Percentiles rank a stretch among this genome's conserved stretches.
These are phyloP conservation scores for Takifugu ocellatus DNA, from an alignment of 2,797 vertebrate species.

Conservation along the genomic window DNA sequence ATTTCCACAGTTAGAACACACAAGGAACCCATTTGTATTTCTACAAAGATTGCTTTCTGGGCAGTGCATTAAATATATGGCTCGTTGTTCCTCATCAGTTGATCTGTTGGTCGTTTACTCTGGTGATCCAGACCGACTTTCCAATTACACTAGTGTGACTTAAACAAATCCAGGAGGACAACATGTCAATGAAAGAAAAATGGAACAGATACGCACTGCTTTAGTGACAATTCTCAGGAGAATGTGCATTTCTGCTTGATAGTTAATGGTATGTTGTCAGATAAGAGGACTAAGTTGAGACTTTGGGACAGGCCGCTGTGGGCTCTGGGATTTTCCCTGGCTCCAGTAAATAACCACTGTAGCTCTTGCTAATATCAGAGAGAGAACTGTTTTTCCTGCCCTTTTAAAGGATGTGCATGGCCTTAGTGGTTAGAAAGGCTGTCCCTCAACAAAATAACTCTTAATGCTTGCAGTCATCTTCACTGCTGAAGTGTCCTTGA, in stretches of 20 bases:
- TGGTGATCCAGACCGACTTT: too few species aligned
- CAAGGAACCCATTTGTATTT: too few species aligned
- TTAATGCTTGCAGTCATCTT: slow-evolving; percentile 18
- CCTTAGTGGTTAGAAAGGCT: slow-evolving; percentile 28
- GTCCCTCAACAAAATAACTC: slow-evolving; percentile 24
- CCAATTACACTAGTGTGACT: neutral
- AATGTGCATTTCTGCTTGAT: slow-evolving; percentile 2
- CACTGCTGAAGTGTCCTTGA: slow-evolving; percentile 19
- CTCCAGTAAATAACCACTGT: slow-evolving; percentile 49
- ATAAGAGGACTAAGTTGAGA: slow-evolving; percentile 38
- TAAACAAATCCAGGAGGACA: neutral
- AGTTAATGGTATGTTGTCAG: slow-evolving; percentile 26
- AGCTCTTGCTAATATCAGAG: slow-evolving; percentile 47
- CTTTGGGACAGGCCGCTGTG: slow-evolving; percentile 26
- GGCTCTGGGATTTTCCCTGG: slow-evolving; percentile 38
- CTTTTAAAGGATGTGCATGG: slow-evolving; percentile 27
- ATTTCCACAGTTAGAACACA: too few species aligned
- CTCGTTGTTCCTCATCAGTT: too few species aligned
- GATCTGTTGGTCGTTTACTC: too few species aligned
- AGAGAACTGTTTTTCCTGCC: slow-evolving; percentile 21
- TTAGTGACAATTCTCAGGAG: too few species aligned
- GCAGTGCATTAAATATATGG: too few species aligned
- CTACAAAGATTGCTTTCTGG: too few species aligned
- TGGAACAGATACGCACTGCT: neutral
- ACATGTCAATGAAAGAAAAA: neutral